These are phyloP conservation scores for Eulemur rufifrons DNA, from an alignment of 2,113 vertebrate species.

Conservation along the genomic window DNA sequence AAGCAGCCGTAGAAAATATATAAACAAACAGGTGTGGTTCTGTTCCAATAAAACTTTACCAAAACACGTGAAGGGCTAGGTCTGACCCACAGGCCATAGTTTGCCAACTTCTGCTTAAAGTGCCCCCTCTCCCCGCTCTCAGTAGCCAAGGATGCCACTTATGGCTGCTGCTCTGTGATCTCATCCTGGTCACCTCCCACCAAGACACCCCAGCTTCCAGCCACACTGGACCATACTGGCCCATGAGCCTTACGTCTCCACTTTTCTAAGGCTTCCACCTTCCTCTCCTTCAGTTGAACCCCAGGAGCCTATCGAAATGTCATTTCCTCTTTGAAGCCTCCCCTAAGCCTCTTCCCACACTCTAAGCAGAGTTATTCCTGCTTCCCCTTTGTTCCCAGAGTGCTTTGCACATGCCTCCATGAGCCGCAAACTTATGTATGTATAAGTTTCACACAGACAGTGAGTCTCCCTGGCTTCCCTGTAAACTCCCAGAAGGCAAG, in stretches of 20 bases:
- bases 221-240: neutral
- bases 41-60: neutral
- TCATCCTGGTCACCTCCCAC: neutral
- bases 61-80: neutral
- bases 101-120: neutral
- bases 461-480: neutral
- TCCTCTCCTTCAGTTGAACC: neutral
- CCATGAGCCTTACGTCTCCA: accelerated
- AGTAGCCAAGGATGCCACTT: accelerated
- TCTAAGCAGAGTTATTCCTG: neutral
- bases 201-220: neutral
- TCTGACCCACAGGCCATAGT: neutral
- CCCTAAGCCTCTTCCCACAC: neutral
- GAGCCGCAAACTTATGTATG: neutral
- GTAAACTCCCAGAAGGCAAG: neutral
- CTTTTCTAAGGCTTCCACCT: neutral
- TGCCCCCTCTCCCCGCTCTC: accelerated
- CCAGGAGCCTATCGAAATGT: neutral
- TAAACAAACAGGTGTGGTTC: neutral
- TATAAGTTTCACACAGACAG: neutral
- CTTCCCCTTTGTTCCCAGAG: neutral
- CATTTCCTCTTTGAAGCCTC: neutral
- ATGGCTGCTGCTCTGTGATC: neutral
- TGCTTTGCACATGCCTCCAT: neutral
- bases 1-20: neutral